Percentiles rank a stretch among this genome's conserved stretches.
Conservation (phyloP, 2,797 vertebrate genomes). For the Hoplostethus mediterraneus region DNA sequence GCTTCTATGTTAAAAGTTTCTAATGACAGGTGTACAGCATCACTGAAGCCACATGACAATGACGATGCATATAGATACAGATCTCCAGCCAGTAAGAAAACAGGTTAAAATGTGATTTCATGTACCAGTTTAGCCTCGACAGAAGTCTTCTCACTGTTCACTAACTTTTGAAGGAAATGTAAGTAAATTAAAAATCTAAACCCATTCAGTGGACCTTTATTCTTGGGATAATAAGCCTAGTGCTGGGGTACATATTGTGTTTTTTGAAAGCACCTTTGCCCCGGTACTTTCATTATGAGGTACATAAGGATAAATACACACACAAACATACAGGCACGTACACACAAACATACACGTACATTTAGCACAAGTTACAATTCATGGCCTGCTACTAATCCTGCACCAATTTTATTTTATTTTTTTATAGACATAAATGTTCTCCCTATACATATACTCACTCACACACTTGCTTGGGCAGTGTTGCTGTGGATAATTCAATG, state of each 20-base stretch:
- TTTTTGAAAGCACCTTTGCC: too few species aligned
- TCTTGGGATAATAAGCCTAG: too few species aligned
- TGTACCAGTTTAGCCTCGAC: too few species aligned
- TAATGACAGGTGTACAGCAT: too few species aligned
- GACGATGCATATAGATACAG: too few species aligned
- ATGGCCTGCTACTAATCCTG: background rate
- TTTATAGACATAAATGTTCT: background rate
- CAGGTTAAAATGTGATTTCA: background rate
- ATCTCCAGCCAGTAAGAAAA: too few species aligned
- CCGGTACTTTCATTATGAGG: background rate
- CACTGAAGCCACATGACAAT: too few species aligned
- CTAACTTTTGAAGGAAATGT: too few species aligned
- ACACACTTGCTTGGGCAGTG: slow-evolving; percentile 8
- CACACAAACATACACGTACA: background rate
- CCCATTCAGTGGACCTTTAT: background rate
- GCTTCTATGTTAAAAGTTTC: background rate
- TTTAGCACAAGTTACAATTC: background rate
- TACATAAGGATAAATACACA: background rate
- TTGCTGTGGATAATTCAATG: background rate
- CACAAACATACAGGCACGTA: background rate
- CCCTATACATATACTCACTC: background rate
- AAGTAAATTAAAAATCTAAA: background rate
- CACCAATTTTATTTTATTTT: background rate
- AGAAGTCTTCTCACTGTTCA: too few species aligned
- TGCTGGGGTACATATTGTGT: background rate